Evolutionary conservation across 1,140 invertebrate species (phyloP), one percentile per base, ranked within the genome.

Genomic region (Drosophila yakuba): DNA sequence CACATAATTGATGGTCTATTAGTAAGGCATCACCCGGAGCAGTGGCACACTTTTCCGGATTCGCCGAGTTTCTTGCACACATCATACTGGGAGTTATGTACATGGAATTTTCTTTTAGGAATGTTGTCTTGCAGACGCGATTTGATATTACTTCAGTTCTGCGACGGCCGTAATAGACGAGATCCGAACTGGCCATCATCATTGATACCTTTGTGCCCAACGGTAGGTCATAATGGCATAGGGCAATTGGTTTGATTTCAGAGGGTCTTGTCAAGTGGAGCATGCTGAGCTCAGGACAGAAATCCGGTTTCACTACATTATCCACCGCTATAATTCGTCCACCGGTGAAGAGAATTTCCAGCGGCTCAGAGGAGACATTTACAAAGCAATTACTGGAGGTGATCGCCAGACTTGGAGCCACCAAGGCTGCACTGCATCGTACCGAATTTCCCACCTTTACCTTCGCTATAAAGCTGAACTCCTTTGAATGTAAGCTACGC

Each of bases 131-230:
- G 48, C 73, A 75, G 17, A 20, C 39, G 1, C 35, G n/a, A 14
- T 75, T 66, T 1, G 52, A 12, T 8, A 74, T 52, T 7, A 76
- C 25, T 39, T 74, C 15, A 32, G 52, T 59, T 4, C 10, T 20
- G 2, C 74, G 55, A 2, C 32, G 71, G 12, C 55, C 71, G 11
- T 48, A 74, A n/a, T 38, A 76, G 11, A 54, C 59, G 0, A 74
- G 36, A 20, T 74, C 55, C 1, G n/a, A 10, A 14, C 60, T 74
- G 41, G 74, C 55, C 59, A 74, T 74, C 11, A 76, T 12, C 74
- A 74, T 74, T 4, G 12, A 25, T n/a, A n/a, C 61, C 25, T 54
- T 67, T 8, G 10, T 15, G 17, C 36, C 41, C 20, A 54, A 20
- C 1, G 39, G 25, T 0, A 35, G 23, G 7, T 45, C 32, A n/a